Percentiles rank a stretch among this genome's conserved stretches.
Evolutionary conservation across 2,888 invertebrate species (phyloP).

Genomic region (Linyphia triangularis): DNA sequence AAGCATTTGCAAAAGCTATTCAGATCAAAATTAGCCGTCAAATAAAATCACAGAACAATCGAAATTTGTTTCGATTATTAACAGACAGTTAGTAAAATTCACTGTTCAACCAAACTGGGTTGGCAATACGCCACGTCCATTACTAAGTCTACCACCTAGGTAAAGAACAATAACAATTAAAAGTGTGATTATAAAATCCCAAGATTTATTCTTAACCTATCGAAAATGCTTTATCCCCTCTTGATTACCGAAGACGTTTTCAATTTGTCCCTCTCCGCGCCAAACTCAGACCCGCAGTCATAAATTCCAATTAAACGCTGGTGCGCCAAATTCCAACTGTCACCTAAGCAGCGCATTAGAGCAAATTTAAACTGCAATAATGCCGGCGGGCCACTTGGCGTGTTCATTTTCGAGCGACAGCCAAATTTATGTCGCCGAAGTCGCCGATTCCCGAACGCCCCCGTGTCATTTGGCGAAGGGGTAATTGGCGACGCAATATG

Average conservation of each 20-base stretch:
- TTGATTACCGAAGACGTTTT: neutral
- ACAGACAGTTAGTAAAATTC: too few relatives aligned
- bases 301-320: neutral
- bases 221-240: constrained; percentile 2
- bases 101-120: too few relatives aligned
- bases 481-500: neutral
- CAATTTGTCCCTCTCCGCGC: neutral
- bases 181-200: too few relatives aligned
- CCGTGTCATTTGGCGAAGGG: neutral
- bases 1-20: too few relatives aligned
- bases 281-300: too few relatives aligned
- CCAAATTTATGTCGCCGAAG: constrained; percentile 7
- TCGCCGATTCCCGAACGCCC: neutral
- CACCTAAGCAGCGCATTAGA: neutral
- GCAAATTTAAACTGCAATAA: constrained; percentile 58
- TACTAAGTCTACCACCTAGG: too few relatives aligned
- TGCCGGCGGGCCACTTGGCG: constrained; percentile 2
- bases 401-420: constrained; percentile 6
- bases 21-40: too few relatives aligned
- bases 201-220: neutral
- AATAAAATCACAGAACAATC: too few relatives aligned
- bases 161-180: too few relatives aligned
- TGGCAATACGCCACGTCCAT: too few relatives aligned
- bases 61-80: too few relatives aligned
- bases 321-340: constrained; percentile 28